phyloP scores from a whole-genome alignment of 2,113 vertebrate genomes.

The Brachirus orientalis region DNA sequence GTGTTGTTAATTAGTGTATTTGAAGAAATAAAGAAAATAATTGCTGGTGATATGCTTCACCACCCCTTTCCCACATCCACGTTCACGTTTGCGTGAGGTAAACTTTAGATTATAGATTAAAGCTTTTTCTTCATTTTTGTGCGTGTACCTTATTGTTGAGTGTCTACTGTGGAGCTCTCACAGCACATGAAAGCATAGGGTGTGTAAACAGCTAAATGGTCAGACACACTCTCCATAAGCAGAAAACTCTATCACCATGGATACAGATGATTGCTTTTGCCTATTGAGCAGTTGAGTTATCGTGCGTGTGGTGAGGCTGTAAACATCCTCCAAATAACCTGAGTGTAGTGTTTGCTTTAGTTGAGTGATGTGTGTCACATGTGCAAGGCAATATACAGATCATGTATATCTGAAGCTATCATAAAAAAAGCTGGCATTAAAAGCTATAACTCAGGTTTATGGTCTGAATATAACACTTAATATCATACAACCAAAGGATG shows the following conservation, averaged over 20 bases:
- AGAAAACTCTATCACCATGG: constrained; percentile 24
- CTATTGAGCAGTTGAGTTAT: not conserved
- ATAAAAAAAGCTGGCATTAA: too few species aligned
- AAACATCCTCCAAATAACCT: not conserved
- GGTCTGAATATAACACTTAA: too few species aligned
- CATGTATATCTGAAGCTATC: not conserved
- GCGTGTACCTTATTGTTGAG: not conserved
- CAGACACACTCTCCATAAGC: not conserved
- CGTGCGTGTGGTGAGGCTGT: not conserved
- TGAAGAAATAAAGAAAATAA: not conserved
- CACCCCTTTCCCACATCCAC: not conserved
- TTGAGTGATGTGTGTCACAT: not conserved
- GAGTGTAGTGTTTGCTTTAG: not conserved
- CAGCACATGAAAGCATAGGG: constrained; percentile 12
- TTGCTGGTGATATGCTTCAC: not conserved
- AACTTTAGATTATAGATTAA: not conserved
- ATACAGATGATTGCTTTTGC: not conserved
- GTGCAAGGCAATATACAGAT: not conserved
- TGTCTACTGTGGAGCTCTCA: constrained; percentile 17
- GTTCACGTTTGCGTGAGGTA: not conserved
- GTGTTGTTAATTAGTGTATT: too few species aligned
- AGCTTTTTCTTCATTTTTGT: not conserved
- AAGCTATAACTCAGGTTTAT: too few species aligned
- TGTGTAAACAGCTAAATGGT: constrained; percentile 23
- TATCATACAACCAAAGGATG: not conserved